phyloP scores from a whole-genome alignment of 2,113 vertebrate genomes.

The Oncorhynchus keta region DNA sequence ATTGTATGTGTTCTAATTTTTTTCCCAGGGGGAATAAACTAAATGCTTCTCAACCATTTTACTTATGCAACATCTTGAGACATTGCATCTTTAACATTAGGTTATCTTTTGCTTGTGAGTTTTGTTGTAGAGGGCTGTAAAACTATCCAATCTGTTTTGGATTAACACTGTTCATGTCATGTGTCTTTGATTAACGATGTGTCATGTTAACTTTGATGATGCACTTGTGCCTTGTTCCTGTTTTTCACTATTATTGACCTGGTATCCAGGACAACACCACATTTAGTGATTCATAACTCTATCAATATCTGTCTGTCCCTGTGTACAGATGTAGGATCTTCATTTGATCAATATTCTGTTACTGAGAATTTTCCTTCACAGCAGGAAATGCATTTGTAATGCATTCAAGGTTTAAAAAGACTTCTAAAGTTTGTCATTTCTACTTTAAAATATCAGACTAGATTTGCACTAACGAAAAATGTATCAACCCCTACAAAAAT shows the following conservation, averaged over 20 bases:
- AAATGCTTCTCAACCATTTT: slow-evolving; percentile 12
- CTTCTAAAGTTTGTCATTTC: no score
- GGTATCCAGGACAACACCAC: slow-evolving; percentile 72
- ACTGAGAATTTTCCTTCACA: no score
- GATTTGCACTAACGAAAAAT: no score
- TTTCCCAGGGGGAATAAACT: slow-evolving; percentile 22
- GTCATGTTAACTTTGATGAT: slow-evolving; percentile 63
- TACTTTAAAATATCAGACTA: no score
- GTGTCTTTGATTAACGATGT: slow-evolving; percentile 38
- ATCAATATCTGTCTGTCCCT: slow-evolving; percentile 44
- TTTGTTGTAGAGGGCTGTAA: slow-evolving; percentile 30
- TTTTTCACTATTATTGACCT: slow-evolving; percentile 68
- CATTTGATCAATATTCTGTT: no score
- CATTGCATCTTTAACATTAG: slow-evolving; percentile 40
- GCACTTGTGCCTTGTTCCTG: slow-evolving; percentile 67
- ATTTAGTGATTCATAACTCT: slow-evolving; percentile 60
- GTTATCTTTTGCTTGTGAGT: slow-evolving; percentile 60
- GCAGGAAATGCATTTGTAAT: no score
- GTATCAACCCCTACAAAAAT: no score
- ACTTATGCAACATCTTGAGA: slow-evolving; percentile 34
- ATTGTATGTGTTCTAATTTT: not conserved
- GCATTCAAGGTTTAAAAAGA: no score
- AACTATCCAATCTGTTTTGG: slow-evolving; percentile 34
- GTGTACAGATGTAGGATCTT: slow-evolving; percentile 22
- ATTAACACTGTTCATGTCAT: slow-evolving; percentile 42